Base-by-base conservation (phyloP, 2,113 vertebrate genomes). In the Guaruba guarouba region DNA sequence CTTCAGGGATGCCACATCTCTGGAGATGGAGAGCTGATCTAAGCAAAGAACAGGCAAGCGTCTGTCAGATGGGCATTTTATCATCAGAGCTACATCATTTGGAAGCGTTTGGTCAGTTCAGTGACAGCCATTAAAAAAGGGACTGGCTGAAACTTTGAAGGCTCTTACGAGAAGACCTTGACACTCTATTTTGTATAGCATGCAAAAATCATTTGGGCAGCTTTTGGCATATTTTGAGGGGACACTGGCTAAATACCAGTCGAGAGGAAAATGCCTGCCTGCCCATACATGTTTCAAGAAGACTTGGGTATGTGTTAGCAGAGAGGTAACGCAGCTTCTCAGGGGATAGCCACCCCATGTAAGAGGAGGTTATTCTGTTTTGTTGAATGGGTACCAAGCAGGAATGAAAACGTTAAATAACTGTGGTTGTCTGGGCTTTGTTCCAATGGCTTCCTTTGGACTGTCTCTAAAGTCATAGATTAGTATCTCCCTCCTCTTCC, bases 1-100 rank as follows among this genome's bases (percentile, higher is more conserved):
- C 74, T 94, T 66, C 28, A 13, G 14, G 44, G 20, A 66, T 28
- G 76, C 61, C 66, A 5, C 17, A 82, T 57, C 64, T 74, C 11
- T 73, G 0, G 79, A 86, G 61, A 61, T 78, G 71, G 54, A 93
- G 79, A 89, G 96, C 94, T 94, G 92, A 93, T 31, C 37, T 86
- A 80, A 92, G 93, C 87, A 82, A 39, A 81, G 86, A 74, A 37
- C 63, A 69, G 25, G 31, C 16, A 43, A 90, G 62, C 46, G 59
- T 55, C 67, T 61, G 12, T 49, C 7, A n/a, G 48, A 8, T 51
- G 19, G 57, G 61, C 27, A 5, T 78, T 85, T 86, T 46, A 28
- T 63, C 41, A 8, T 29, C 41, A 37, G 39, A 75, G 61, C 49
- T 37, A 16, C 31, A 1, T 71, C 48, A 10, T 46, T 46, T 20